These are phyloP conservation scores for Liposcelis brunnea DNA, from an alignment of 2,888 invertebrate species.

Conservation along the genomic window DNA sequence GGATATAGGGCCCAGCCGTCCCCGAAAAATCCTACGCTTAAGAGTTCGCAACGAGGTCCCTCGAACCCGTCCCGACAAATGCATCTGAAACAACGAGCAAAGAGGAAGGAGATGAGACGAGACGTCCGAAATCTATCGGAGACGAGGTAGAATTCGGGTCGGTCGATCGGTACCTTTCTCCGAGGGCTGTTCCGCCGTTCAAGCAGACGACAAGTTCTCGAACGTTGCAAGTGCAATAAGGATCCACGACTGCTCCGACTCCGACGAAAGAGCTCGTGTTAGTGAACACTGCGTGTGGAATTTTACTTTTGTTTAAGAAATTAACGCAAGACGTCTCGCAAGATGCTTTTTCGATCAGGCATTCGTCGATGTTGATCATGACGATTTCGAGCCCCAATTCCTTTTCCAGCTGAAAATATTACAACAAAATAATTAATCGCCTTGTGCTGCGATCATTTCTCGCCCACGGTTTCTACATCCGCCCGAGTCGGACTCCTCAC, in stretches of 20 bases:
- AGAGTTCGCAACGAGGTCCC: constrained; percentile 82
- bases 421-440: constrained; percentile 13
- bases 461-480: too few species aligned
- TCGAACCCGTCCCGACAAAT: constrained; percentile 35
- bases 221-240: constrained; percentile 50
- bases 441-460: too few species aligned
- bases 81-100: constrained; percentile 15
- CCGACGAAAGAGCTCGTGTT: constrained; percentile 91
- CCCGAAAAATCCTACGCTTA: constrained; percentile 75
- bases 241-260: constrained; percentile 65
- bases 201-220: constrained; percentile 40
- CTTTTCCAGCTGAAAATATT: constrained; percentile 39
- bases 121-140: too few species aligned
- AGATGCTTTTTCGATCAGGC: constrained; percentile 54
- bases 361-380: constrained; percentile 86
- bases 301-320: constrained; percentile 49
- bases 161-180: constrained; percentile 15
- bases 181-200: constrained; percentile 49
- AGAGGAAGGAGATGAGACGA: neutral
- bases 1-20: constrained; percentile 87
- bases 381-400: constrained; percentile 55
- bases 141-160: too few species aligned
- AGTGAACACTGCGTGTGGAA: constrained; percentile 71
- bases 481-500: too few species aligned
- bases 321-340: constrained; percentile 63